Conservation (phyloP, 2,888 invertebrate species). For the Chromoteleia sp. region DNA sequence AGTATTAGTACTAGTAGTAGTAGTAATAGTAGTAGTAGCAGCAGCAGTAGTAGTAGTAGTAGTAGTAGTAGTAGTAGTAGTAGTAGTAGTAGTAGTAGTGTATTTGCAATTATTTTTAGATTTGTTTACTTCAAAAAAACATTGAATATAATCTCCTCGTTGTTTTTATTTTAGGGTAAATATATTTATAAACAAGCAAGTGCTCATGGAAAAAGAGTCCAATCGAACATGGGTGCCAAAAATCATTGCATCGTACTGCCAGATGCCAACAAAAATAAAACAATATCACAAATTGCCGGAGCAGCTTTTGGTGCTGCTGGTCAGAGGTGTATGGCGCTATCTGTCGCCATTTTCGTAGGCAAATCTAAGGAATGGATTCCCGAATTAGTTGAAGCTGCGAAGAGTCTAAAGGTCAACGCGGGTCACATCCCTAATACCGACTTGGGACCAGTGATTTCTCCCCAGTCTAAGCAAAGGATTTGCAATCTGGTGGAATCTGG, state of each 20-base stretch:
- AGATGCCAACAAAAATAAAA: constrained; percentile 98
- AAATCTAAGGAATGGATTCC: constrained; percentile 95
- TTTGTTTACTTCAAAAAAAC: too few relatives aligned
- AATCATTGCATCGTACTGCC: constrained; percentile 99
- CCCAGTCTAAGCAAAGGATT: constrained; percentile 94
- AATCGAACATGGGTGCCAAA: constrained; percentile 99
- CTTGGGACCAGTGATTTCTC: constrained; percentile 97
- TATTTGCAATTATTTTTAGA: too few relatives aligned
- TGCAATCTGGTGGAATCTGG: constrained; percentile 92
- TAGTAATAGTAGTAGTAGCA: too few relatives aligned
- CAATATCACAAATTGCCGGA: constrained; percentile 95
- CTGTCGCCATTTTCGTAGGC: constrained; percentile 96
- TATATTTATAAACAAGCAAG: constrained; percentile 95
- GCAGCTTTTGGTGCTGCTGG: constrained; percentile 99
- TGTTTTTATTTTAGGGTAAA: constrained; percentile 91
- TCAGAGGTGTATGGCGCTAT: constrained; percentile 99
- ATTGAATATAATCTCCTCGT: too few relatives aligned
- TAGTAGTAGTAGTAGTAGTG: too few relatives aligned
- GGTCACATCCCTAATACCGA: constrained; percentile 93
- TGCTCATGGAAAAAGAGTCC: constrained; percentile 90
- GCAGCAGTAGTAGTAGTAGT: too few relatives aligned
- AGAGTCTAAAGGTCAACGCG: constrained; percentile 95
- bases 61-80: too few relatives aligned
- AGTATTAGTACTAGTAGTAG: too few relatives aligned
- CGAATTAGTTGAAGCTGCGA: constrained; percentile 93